phyloP scores from a whole-genome alignment of 2,888 invertebrate species.

The Suillia variegata region DNA sequence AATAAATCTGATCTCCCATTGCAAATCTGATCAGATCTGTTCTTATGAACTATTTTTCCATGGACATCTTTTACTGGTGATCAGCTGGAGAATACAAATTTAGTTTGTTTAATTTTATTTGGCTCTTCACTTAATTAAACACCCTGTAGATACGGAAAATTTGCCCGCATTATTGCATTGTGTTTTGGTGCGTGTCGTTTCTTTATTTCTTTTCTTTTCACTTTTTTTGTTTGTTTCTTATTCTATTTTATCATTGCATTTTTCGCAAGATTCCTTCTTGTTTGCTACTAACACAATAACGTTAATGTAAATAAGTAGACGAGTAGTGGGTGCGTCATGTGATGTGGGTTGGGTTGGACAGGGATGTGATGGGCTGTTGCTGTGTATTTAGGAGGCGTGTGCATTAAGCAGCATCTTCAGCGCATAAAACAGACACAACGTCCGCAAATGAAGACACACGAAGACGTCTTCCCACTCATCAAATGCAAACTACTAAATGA shows the following conservation, averaged over 20 bases:
- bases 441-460: neutral
- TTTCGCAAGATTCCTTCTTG: neutral
- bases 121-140: too few relatives aligned
- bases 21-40: too few relatives aligned
- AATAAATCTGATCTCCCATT: too few relatives aligned
- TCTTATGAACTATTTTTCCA: too few relatives aligned
- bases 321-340: neutral
- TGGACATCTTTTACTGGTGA: too few relatives aligned
- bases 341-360: neutral
- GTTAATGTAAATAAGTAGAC: neutral
- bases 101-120: too few relatives aligned
- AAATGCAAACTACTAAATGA: neutral
- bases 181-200: constrained; percentile 4
- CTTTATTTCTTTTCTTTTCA: neutral
- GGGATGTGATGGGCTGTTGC: neutral
- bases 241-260: too few relatives aligned
- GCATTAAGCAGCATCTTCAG: too few relatives aligned
- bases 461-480: neutral
- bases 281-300: neutral
- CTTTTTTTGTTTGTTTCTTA: neutral
- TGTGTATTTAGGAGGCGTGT: neutral
- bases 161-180: constrained; percentile 3
- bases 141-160: too few relatives aligned
- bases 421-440: too few relatives aligned
- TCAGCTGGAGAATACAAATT: too few relatives aligned